Conservation (phyloP, 92 coral and sea anemone species). For the Isaurus tuberculatus region DNA sequence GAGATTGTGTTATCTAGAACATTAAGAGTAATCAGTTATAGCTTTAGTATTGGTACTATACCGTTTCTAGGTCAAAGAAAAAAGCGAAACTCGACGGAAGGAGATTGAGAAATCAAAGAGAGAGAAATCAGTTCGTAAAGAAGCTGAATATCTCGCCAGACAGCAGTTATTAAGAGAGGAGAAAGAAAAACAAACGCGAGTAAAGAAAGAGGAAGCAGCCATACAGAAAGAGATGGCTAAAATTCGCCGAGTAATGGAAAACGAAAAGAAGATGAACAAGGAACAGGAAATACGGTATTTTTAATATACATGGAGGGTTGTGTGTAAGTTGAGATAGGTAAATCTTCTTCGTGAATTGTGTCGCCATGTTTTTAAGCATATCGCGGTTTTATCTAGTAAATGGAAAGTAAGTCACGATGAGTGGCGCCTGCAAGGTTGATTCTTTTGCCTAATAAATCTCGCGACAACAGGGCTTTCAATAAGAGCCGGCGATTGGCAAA, state of each 20-base stretch:
- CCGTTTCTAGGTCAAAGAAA: constrained; percentile 81
- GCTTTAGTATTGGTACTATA: not conserved
- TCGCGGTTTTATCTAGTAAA: too few relatives aligned
- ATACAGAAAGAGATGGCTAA: constrained; percentile 90
- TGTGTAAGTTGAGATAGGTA: not conserved
- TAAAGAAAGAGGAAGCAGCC: constrained; percentile 82
- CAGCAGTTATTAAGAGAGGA: constrained; percentile 88
- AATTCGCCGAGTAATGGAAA: constrained; percentile 90
- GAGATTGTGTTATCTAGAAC: too few relatives aligned
- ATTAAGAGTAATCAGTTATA: not conserved
- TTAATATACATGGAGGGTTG: not conserved
- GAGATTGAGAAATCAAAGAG: constrained; percentile 77
- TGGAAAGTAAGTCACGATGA: too few relatives aligned
- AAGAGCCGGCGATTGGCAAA: too few relatives aligned
- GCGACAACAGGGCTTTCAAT: too few relatives aligned
- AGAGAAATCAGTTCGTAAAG: constrained; percentile 78
- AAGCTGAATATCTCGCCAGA: constrained; percentile 91
- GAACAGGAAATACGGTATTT: constrained; percentile 75
- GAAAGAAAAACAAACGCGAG: constrained; percentile 74
- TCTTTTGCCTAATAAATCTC: too few relatives aligned
- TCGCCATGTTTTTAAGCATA: too few relatives aligned
- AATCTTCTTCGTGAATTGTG: too few relatives aligned
- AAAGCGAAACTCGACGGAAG: constrained; percentile 76
- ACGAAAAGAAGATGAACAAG: constrained; percentile 68
- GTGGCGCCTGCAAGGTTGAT: too few relatives aligned